Percentiles rank a stretch among this genome's conserved stretches.
Evolutionary conservation across 2,113 vertebrate genomes (phyloP).

Genomic region (Entelurus aequoreus): DNA sequence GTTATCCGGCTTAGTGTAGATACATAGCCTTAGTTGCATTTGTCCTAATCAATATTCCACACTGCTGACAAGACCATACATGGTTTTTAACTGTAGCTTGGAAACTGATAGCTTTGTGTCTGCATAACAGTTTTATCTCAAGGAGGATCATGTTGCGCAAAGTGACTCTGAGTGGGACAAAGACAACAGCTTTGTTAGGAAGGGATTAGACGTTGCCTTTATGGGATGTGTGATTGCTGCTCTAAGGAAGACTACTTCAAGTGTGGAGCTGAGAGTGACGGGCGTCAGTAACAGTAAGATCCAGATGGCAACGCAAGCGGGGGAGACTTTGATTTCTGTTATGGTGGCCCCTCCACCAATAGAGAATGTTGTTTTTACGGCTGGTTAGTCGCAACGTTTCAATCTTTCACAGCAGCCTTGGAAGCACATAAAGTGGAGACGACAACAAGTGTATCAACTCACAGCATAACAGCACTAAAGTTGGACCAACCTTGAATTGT

Average conservation of each 20-base stretch:
- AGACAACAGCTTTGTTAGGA: not conserved
- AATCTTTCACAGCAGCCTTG: constrained; percentile 35
- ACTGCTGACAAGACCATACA: not conserved
- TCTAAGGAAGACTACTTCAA: not conserved
- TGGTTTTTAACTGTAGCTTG: not conserved
- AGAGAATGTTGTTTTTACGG: constrained; percentile 44
- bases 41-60: not conserved
- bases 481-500: not conserved
- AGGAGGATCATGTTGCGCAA: not conserved
- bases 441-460: constrained; percentile 45
- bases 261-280: not conserved
- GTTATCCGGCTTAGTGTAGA: too few relatives aligned
- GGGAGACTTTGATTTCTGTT: constrained; percentile 16
- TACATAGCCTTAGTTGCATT: too few relatives aligned
- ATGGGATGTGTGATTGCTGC: not conserved
- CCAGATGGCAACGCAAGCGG: constrained; percentile 5
- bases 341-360: constrained; percentile 18
- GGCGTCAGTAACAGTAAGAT: not conserved
- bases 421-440: constrained; percentile 50
- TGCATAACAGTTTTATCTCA: too few relatives aligned
- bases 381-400: constrained; percentile 18
- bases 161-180: not conserved
- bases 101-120: not conserved
- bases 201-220: not conserved
- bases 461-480: not conserved